Percentiles rank a stretch among this genome's conserved stretches.
Conservation (phyloP, 2,113 vertebrate genomes). For the Lophochroa leadbeateri region DNA sequence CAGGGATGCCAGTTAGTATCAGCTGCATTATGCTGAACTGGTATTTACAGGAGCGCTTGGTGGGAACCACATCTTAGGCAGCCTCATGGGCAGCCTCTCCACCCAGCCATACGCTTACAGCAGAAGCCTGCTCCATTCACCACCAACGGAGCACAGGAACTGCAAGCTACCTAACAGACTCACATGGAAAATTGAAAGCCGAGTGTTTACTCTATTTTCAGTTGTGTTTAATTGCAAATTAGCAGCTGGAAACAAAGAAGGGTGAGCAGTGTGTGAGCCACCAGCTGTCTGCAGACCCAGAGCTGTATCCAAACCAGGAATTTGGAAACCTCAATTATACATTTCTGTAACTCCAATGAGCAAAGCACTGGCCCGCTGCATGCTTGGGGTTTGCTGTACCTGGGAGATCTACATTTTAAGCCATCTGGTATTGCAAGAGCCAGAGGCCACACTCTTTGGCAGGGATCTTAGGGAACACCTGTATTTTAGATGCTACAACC, state of each 20-base stretch:
- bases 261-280: background rate
- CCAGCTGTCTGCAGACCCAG: background rate
- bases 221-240: conserved; percentile 21
- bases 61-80: conserved; percentile 56
- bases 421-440: background rate
- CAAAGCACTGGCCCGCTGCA: accelerated
- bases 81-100: background rate
- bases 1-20: conserved; percentile 8
- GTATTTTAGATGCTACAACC: background rate
- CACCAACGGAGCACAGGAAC: background rate
- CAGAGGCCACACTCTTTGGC: background rate
- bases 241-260: conserved; percentile 25
- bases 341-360: background rate
- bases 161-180: background rate
- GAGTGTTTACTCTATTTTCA: background rate
- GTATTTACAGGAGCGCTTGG: background rate
- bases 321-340: background rate
- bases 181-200: accelerated
- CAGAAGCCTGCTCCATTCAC: background rate
- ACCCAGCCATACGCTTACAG: background rate
- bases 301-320: background rate
- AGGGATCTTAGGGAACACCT: background rate
- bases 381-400: background rate
- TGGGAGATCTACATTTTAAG: background rate
- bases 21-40: background rate